Evolutionary conservation across 2,113 vertebrate genomes (phyloP).

Genomic region (Hippocampus comes): DNA sequence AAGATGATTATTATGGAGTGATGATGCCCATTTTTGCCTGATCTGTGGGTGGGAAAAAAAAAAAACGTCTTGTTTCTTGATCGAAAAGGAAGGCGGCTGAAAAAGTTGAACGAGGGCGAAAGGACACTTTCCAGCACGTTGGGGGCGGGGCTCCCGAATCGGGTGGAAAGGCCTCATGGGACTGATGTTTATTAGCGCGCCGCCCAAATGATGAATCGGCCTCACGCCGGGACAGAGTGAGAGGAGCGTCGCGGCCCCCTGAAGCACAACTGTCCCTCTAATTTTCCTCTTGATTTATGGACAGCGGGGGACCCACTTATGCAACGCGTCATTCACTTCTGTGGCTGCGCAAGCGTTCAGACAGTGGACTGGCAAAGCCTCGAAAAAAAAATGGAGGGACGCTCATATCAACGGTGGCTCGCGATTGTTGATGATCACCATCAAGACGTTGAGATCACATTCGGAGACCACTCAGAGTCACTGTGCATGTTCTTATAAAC

Average conservation of each 20-base stretch:
- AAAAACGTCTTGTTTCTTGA: too few relatives aligned
- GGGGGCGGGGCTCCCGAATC: slow-evolving; percentile 34
- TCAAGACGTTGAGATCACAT: not conserved
- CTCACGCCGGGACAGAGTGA: slow-evolving; percentile 47
- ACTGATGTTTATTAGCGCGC: slow-evolving; percentile 70
- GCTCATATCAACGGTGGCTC: too few relatives aligned
- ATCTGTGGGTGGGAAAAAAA: too few relatives aligned
- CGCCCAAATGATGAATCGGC: slow-evolving; percentile 72
- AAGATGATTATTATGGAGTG: not conserved
- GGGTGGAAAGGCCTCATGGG: slow-evolving; percentile 57
- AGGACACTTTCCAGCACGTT: slow-evolving; percentile 66
- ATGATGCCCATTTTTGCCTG: too few relatives aligned
- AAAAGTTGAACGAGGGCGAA: slow-evolving; percentile 29
- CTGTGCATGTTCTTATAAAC: not conserved
- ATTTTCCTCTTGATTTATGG: slow-evolving; percentile 95
- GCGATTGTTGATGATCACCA: not conserved
- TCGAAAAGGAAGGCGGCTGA: too few relatives aligned
- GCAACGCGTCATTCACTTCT: slow-evolving; percentile 86
- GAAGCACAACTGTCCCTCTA: slow-evolving; percentile 75
- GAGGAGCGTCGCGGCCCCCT: slow-evolving; percentile 45
- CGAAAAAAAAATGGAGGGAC: not conserved
- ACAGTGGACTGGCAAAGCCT: slow-evolving; percentile 66
- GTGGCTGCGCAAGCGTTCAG: slow-evolving; percentile 48
- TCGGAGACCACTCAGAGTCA: not conserved
- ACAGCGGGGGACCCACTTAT: slow-evolving; percentile 78